phyloP scores from a whole-genome alignment of 1,140 invertebrate genomes.

The Heliconius hermathena region DNA sequence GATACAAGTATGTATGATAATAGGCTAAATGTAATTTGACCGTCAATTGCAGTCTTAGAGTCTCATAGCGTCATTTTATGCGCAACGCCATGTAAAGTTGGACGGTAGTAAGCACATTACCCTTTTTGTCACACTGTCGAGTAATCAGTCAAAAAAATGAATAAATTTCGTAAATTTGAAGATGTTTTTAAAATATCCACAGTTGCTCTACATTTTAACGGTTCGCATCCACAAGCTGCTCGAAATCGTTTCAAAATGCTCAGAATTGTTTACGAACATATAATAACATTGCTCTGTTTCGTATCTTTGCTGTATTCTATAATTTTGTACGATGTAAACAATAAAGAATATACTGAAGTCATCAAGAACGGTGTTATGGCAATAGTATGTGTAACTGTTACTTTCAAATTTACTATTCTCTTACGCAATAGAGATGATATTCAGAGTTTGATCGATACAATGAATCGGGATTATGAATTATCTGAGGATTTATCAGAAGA shows the following conservation, averaged over 20 bases:
- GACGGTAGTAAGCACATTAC: no score
- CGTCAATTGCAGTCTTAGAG: not conserved
- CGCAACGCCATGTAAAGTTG: not conserved
- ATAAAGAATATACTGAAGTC: slow-evolving; percentile 44
- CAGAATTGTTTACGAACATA: slow-evolving; percentile 38
- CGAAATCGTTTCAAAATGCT: slow-evolving; percentile 39
- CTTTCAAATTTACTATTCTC: slow-evolving; percentile 42
- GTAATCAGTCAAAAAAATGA: no score
- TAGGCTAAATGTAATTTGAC: not conserved
- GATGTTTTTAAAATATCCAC: slow-evolving; percentile 18
- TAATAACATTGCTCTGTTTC: slow-evolving; percentile 31
- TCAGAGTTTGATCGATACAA: slow-evolving; percentile 39
- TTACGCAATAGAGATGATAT: slow-evolving; percentile 33
- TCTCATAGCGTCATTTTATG: not conserved
- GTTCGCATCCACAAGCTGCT: slow-evolving; percentile 40
- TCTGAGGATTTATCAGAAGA: slow-evolving; percentile 20
- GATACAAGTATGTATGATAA: no score
- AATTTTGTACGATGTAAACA: slow-evolving; percentile 44
- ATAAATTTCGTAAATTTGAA: slow-evolving; percentile 41
- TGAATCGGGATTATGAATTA: slow-evolving; percentile 43
- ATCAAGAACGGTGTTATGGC: slow-evolving; percentile 51
- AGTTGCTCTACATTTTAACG: slow-evolving; percentile 22
- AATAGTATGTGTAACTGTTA: slow-evolving; percentile 48
- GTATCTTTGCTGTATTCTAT: slow-evolving; percentile 45
- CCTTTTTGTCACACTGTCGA: no score